These are phyloP conservation scores for Psophia crepitans DNA, from an alignment of 2,113 vertebrate species.

Conservation along the genomic window DNA sequence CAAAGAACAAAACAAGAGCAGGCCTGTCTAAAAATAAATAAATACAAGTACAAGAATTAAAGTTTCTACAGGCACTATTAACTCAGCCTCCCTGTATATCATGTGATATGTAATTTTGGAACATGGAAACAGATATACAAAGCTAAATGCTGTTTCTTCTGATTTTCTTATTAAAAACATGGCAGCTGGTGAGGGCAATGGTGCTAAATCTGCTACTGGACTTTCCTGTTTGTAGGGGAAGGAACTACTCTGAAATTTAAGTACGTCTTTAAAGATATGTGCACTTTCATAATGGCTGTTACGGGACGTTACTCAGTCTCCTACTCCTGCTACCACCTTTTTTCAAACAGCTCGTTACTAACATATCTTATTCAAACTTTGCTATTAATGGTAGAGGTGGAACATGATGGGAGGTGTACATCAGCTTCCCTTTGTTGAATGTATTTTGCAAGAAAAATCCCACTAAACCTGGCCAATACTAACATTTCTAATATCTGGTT, in stretches of 20 bases:
- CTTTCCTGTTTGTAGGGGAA: not conserved
- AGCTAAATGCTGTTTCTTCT: not conserved
- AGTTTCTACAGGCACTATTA: not conserved
- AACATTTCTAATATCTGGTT: not conserved
- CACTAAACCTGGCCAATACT: not conserved
- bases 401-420: not conserved
- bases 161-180: not conserved
- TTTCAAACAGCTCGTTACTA: not conserved
- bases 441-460: not conserved
- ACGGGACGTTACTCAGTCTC: not conserved
- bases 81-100: not conserved
- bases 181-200: not conserved
- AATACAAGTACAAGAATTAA: not conserved
- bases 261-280: not conserved
- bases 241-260: not conserved
- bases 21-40: not conserved
- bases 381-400: not conserved
- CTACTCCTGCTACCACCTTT: not conserved
- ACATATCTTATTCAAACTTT: not conserved
- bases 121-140: not conserved
- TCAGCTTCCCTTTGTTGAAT: not conserved
- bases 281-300: not conserved
- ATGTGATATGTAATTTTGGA: not conserved
- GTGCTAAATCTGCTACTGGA: not conserved
- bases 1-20: not conserved